Evolutionary conservation across 1,140 invertebrate species (phyloP).

Genomic region (Drosophila nigrodunni): DNA sequence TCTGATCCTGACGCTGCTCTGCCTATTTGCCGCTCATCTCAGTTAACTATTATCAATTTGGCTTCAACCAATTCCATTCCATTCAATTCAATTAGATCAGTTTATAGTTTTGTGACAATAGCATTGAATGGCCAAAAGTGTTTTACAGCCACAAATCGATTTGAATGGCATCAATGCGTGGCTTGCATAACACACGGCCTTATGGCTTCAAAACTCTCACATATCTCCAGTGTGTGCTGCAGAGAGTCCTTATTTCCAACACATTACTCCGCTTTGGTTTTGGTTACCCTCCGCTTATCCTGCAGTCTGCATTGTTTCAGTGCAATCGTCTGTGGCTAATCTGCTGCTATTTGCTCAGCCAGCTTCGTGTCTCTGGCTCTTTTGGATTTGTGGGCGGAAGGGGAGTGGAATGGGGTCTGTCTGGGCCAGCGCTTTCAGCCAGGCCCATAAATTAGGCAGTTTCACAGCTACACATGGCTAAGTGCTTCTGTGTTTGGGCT

Average conservation of each 20-base stretch:
- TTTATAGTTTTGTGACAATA: slow-evolving; percentile 23
- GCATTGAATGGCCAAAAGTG: slow-evolving; percentile 13
- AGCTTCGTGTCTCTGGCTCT: slow-evolving; percentile 12
- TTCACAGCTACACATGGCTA: slow-evolving; percentile 49
- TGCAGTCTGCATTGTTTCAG: slow-evolving; percentile 63
- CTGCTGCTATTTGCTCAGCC: slow-evolving; percentile 65
- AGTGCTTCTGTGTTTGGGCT: slow-evolving; percentile 60
- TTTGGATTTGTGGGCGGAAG: slow-evolving; percentile 23
- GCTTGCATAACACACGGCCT: slow-evolving; percentile 40
- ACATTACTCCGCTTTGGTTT: not conserved
- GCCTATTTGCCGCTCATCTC: slow-evolving; percentile 13
- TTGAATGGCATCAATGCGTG: slow-evolving; percentile 42
- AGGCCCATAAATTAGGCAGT: slow-evolving; percentile 75
- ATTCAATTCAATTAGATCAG: slow-evolving; percentile 35
- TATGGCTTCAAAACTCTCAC: slow-evolving; percentile 27
- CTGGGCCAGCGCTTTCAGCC: slow-evolving; percentile 49
- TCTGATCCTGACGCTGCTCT: no score
- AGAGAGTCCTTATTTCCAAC: not conserved
- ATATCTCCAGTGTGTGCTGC: slow-evolving; percentile 1
- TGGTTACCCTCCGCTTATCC: not conserved
- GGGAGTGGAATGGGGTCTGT: slow-evolving; percentile 2
- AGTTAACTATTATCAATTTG: slow-evolving; percentile 22
- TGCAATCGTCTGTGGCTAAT: slow-evolving; percentile 80
- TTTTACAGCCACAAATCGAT: slow-evolving; percentile 37
- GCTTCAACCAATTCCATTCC: not conserved